Conservation (phyloP, 2,113 vertebrate genomes). For the Mormyrus iriodes region DNA sequence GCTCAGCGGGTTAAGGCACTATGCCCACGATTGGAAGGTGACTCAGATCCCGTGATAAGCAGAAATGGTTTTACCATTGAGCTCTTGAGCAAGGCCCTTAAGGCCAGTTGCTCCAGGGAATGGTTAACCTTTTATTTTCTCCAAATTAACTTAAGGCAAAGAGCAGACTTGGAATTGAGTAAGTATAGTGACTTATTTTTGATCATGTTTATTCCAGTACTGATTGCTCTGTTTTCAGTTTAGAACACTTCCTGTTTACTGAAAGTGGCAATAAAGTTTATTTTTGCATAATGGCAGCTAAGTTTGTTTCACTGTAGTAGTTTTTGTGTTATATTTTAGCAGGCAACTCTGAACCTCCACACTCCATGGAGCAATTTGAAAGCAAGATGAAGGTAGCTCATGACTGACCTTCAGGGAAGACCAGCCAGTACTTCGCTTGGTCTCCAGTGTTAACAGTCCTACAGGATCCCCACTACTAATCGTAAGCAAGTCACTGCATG, state of each 20-base stretch:
- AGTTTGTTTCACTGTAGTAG: background rate
- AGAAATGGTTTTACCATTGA: background rate
- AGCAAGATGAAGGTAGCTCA: background rate
- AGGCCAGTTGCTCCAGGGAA: background rate
- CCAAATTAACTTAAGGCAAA: background rate
- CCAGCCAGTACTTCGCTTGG: too few species aligned
- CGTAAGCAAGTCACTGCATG: background rate
- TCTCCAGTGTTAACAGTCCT: background rate
- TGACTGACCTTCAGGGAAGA: too few species aligned
- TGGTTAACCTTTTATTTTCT: background rate
- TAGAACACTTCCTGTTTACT: slow-evolving; percentile 57
- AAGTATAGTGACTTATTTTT: slow-evolving; percentile 31
- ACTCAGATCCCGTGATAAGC: background rate
- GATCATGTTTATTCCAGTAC: slow-evolving; percentile 43
- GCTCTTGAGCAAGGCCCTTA: background rate
- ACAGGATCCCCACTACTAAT: background rate
- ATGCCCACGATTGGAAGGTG: background rate
- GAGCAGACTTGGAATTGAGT: slow-evolving; percentile 27
- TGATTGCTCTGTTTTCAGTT: slow-evolving; percentile 41
- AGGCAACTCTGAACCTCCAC: background rate
- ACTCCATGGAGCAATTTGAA: background rate
- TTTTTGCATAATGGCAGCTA: slow-evolving; percentile 78
- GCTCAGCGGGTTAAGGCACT: background rate
- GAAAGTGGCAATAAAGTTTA: slow-evolving; percentile 92
- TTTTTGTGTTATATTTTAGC: background rate